A percentile compares a stretch with the other conserved stretches of the same genome.
These are phyloP conservation scores for Drosophila histrio DNA, from an alignment of 2,888 invertebrate species.

Conservation along the genomic window DNA sequence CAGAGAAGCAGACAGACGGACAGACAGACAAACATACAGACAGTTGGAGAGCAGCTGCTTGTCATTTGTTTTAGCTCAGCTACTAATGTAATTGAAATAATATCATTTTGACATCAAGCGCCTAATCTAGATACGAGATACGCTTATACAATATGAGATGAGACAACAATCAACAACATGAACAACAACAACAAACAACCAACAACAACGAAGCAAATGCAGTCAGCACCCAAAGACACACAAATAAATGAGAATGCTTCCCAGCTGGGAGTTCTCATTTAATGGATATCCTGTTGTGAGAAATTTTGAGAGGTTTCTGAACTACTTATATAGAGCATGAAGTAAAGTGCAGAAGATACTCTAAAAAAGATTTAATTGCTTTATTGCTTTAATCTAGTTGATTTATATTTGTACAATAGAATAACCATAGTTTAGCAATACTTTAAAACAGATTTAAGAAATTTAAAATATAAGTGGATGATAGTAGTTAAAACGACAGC, in stretches of 20 bases:
- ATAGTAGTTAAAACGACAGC: no score
- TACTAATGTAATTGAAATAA: slow-evolving; percentile 77
- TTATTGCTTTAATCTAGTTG: no score
- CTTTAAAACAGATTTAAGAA: no score
- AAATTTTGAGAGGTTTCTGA: background rate
- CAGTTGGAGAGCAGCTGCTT: slow-evolving; percentile 5
- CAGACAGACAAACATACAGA: background rate
- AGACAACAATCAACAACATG: slow-evolving; percentile 23
- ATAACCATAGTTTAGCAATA: no score
- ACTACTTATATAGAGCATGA: no score
- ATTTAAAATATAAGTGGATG: no score
- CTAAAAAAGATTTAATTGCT: no score
- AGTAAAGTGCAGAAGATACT: no score
- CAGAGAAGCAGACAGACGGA: background rate
- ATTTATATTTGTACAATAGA: no score
- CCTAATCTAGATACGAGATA: slow-evolving; percentile 38
- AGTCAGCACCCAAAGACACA: slow-evolving; percentile 1
- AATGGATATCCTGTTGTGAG: slow-evolving; percentile 2
- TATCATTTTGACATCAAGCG: slow-evolving; percentile 66
- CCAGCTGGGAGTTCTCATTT: background rate
- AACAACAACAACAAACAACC: slow-evolving; percentile 25
- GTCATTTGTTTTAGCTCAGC: slow-evolving; percentile 46
- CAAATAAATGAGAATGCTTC: background rate
- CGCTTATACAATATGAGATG: slow-evolving; percentile 66
- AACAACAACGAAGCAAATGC: slow-evolving; percentile 27